phyloP scores from a whole-genome alignment of 2,888 invertebrate species.

The Ennomos fuscantarius region DNA sequence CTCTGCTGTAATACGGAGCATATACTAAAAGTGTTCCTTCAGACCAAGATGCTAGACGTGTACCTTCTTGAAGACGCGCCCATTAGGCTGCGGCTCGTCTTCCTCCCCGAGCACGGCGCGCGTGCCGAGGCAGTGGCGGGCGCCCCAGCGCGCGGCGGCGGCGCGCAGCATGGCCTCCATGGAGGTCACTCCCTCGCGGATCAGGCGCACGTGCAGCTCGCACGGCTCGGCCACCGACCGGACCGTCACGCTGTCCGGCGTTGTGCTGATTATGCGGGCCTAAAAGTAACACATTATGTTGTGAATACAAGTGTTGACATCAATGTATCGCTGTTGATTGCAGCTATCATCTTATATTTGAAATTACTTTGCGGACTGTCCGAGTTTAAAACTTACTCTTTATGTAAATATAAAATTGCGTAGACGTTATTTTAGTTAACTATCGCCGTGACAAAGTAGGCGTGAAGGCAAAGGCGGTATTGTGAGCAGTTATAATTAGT shows the following conservation, averaged over 20 bases:
- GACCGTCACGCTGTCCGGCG: constrained; percentile 89
- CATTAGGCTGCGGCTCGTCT: constrained; percentile 97
- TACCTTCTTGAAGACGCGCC: constrained; percentile 97
- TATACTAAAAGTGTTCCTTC: too few relatives aligned
- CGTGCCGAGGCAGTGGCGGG: constrained; percentile 94
- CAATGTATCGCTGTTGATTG: too few relatives aligned
- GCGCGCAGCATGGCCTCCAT: constrained; percentile 93
- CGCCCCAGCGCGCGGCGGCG: constrained; percentile 89
- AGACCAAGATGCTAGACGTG: neutral
- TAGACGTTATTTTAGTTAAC: too few relatives aligned
- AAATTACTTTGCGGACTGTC: too few relatives aligned
- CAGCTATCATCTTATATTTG: too few relatives aligned
- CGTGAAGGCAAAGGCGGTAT: too few relatives aligned
- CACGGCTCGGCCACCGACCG: constrained; percentile 89
- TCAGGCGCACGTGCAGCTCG: constrained; percentile 89
- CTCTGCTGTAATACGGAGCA: too few relatives aligned
- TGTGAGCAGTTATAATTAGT: too few relatives aligned
- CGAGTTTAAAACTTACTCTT: too few relatives aligned
- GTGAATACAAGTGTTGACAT: too few relatives aligned
- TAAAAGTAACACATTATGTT: constrained; percentile 52
- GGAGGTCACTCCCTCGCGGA: constrained; percentile 91
- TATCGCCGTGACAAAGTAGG: too few relatives aligned
- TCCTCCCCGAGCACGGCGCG: constrained; percentile 96
- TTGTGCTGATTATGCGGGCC: constrained; percentile 89
- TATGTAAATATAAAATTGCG: too few relatives aligned